Evolutionary conservation across 2,113 vertebrate genomes (phyloP), one percentile per base, ranked within the genome.

Genomic region (Scatophagus argus): DNA sequence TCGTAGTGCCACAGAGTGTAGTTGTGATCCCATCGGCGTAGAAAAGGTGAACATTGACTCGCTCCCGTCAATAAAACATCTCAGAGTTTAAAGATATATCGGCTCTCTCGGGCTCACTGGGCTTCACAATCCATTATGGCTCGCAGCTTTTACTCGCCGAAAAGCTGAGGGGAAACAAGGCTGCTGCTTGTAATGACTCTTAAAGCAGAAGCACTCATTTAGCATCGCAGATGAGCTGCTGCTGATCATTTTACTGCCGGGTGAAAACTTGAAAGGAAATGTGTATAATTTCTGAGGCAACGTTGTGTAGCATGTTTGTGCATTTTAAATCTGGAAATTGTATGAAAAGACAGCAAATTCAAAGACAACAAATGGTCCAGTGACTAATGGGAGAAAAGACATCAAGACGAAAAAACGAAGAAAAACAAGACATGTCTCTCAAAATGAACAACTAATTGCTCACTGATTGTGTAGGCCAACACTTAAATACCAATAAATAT

Each of bases 51-150:
- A 74, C 80, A 89, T 77, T 54, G 87, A 89, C 86, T 88, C 21
- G 83, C 75, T 79, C 70, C 27, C 74, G 77, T 93, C 88, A 88
- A 93, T 92, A 88, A 93, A 93, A 92, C 83, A 90, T 89, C 76
- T 78, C 41, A 32, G 54, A 73, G 75, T 81, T 91, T 84, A 82
- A 91, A 82, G 74, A 88, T 77, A 77, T 72, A 86, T 73, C 38
- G 74, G 82, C 74, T 88, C 73, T 87, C 87, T 60, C 3, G 62
- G 84, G 84, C 80, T 84, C 70, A 58, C 77, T 49, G 66, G 51
- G 74, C 44, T 58, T 85, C 74, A 69, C 78, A 76, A 87, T 88
- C 79, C 77, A 89, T 88, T 87, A 89, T 59, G 66, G 89, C 86
- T 80, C 44, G 31, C 43, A 58, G 73, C 66, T 79, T 86, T 90